Evolutionary conservation across 2,113 vertebrate genomes (phyloP), one percentile per base, ranked within the genome.

Genomic region (Mobula birostris): DNA sequence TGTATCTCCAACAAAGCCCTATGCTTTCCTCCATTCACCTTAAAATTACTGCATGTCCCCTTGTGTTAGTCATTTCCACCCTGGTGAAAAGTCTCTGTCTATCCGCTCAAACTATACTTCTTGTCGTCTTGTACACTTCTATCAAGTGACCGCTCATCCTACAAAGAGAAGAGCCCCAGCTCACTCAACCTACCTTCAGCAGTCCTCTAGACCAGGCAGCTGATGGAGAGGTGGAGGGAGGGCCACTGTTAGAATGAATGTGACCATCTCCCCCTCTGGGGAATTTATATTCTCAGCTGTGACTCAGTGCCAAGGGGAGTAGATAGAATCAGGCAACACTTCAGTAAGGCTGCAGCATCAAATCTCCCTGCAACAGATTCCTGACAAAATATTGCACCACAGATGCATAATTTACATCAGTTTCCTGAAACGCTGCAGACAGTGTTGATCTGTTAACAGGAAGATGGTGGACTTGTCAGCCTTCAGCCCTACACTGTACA

Each of bases 361-460:
- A 29, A 61, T 56, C 83, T 87, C 83, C 58, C 1, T 36, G 48
- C 27, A 12, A 8, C 82, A 61, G 82, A 29, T 24, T 87, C 56
- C 83, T 87, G 83, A 61, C 83, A 87, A 6, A 87, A 87, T 87
- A 87, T 87, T 87, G 83, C 83, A 87, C 27, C 58, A 6, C 27
- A 87, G 83, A 87, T 87, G 83, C 61, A 61, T 87, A 87, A 87
- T 87, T 87, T 87, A 61, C 83, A 87, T 14, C 83, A 87, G 27
- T n/a, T 87, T 87, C 56, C 83, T 29, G 83, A 56, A 87, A 58
- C 58, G 48, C 12, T 27, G 27, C 27, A 63, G 83, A 87, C 58
- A 63, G 58, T 87, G 83, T 11, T 87, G 24, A 11, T 29, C 56
- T 87, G 24, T 61, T 87, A 24, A 56, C 83, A 87, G 83, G 12